These are phyloP conservation scores for Pygocentrus nattereri DNA, from an alignment of 2,797 vertebrate genomes.

Conservation along the genomic window DNA sequence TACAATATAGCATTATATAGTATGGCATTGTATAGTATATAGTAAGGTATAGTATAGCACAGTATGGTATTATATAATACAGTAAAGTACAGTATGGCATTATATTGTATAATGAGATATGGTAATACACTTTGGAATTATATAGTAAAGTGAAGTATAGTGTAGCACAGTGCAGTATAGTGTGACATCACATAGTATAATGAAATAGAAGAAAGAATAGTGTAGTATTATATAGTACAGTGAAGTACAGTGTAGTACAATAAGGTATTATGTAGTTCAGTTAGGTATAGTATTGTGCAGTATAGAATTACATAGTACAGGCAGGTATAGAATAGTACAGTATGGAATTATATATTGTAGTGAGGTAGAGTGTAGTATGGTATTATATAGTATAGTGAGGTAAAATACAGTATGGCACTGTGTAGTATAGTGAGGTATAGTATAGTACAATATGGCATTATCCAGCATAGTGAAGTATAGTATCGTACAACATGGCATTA, in stretches of 20 bases:
- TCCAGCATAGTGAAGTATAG: background rate
- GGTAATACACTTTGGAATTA: background rate
- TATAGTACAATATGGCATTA: background rate
- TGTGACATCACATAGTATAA: no score
- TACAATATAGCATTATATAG: background rate
- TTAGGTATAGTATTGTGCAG: background rate
- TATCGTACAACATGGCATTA: background rate
- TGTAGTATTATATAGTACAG: background rate
- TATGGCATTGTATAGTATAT: background rate
- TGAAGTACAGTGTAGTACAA: no score
- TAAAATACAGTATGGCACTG: background rate
- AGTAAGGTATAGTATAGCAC: background rate
- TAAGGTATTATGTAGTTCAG: background rate
- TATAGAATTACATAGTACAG: background rate
- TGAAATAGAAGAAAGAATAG: no score
- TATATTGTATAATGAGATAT: background rate
- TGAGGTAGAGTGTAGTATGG: no score
- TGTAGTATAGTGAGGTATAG: background rate
- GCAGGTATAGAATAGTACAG: background rate
- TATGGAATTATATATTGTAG: background rate
- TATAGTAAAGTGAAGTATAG: background rate
- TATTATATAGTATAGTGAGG: background rate
- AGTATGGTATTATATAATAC: background rate
- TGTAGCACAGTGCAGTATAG: background rate
- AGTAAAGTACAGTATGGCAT: background rate